These are phyloP conservation scores for Mylabris phalerata DNA, from an alignment of 1,140 invertebrate genomes.

Conservation along the genomic window DNA sequence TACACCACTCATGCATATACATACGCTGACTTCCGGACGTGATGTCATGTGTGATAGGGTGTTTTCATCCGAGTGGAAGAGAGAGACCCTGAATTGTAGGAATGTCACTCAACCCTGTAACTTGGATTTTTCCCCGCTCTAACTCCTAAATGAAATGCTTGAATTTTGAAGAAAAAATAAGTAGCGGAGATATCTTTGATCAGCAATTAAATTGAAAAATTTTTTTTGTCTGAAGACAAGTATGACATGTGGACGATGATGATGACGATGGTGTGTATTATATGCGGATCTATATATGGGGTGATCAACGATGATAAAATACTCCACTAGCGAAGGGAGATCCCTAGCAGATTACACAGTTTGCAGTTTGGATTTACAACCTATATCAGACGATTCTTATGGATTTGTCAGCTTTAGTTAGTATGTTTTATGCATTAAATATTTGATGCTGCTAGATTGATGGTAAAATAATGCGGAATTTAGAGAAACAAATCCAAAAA, in stretches of 20 bases:
- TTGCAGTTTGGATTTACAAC: constrained; percentile 38
- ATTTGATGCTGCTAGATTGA: neutral
- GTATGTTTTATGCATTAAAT: constrained; percentile 23
- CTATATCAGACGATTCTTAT: constrained; percentile 32
- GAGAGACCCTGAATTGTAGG: constrained; percentile 20
- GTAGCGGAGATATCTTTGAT: neutral
- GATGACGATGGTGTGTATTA: constrained; percentile 17
- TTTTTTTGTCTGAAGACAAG: constrained; percentile 19
- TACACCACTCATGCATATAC: constrained; percentile 43
- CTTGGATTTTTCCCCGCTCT: no score
- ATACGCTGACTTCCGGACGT: constrained; percentile 42
- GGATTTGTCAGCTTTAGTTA: constrained; percentile 33
- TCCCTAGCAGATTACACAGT: constrained; percentile 36
- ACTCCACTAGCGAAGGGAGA: constrained; percentile 17
- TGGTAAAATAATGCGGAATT: no score
- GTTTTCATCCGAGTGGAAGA: constrained; percentile 39
- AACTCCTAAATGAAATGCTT: no score
- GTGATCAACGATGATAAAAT: constrained; percentile 23
- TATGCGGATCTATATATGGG: constrained; percentile 22
- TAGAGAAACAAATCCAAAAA: no score
- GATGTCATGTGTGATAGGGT: constrained; percentile 37
- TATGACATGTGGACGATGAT: constrained; percentile 35
- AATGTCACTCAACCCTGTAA: neutral
- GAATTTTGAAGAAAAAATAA: no score
- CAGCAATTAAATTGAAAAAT: constrained; percentile 12